These are phyloP conservation scores for Eurystomus glaucurus DNA, from an alignment of 2,797 vertebrate genomes.

Conservation along the genomic window DNA sequence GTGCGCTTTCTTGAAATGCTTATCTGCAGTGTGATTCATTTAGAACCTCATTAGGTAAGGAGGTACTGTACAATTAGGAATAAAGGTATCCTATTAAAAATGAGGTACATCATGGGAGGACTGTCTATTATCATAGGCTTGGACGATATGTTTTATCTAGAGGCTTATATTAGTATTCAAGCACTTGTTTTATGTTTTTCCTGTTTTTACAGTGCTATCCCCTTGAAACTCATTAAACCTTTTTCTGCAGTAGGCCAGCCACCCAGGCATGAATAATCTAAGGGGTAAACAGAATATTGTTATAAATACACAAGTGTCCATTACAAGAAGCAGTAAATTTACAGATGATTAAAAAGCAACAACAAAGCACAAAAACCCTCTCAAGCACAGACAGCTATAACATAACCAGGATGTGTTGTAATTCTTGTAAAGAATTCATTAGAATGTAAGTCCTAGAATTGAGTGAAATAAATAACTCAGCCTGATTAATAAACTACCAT, in stretches of 20 bases:
- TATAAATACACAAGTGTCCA: slow-evolving; percentile 73
- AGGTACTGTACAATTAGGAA: background rate
- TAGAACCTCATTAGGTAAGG: background rate
- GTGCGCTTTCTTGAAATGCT: slow-evolving; percentile 20
- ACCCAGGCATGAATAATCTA: slow-evolving; percentile 79
- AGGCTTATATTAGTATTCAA: slow-evolving; percentile 65
- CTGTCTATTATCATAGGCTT: slow-evolving; percentile 18
- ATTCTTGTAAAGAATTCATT: slow-evolving; percentile 27
- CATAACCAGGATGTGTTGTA: background rate
- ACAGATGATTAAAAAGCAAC: slow-evolving; percentile 57
- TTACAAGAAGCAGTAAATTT: slow-evolving; percentile 59
- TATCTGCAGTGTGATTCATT: background rate
- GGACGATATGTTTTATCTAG: slow-evolving; percentile 36
- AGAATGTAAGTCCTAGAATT: background rate
- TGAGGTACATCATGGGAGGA: background rate
- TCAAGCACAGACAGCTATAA: background rate
- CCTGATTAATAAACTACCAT: slow-evolving; percentile 1
- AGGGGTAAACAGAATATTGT: slow-evolving; percentile 73
- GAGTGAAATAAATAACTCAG: slow-evolving; percentile 35
- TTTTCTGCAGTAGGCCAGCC: slow-evolving; percentile 66
- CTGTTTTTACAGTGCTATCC: slow-evolving; percentile 64
- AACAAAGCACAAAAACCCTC: slow-evolving; percentile 26
- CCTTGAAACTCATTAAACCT: slow-evolving; percentile 80
- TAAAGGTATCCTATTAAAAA: slow-evolving; percentile 29
- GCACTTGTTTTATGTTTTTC: slow-evolving; percentile 48